Percentiles rank a stretch among this genome's conserved stretches.
phyloP scores from a whole-genome alignment of 2,797 vertebrate species.

The Myiotriccus ornatus region DNA sequence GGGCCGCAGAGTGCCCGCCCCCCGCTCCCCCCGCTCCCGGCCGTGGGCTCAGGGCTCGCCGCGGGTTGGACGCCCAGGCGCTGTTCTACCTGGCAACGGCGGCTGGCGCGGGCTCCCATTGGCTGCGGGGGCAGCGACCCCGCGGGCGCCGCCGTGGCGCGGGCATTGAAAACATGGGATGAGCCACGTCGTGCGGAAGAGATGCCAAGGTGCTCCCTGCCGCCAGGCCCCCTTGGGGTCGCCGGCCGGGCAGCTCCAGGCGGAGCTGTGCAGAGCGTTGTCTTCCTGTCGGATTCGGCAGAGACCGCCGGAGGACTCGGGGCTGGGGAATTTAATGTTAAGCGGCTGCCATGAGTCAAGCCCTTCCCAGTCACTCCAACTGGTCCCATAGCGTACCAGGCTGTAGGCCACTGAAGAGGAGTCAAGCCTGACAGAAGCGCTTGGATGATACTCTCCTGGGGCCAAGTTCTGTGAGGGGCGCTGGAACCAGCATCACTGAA shows the following conservation, averaged over 20 bases:
- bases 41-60: accelerated
- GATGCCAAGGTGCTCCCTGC: accelerated
- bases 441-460: too few species aligned
- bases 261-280: accelerated
- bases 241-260: accelerated
- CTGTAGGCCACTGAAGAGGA: background rate
- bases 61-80: accelerated
- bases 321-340: accelerated
- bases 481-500: background rate
- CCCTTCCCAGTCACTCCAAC: accelerated
- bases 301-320: accelerated
- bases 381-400: accelerated
- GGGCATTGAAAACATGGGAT: accelerated
- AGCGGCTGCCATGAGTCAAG: accelerated
- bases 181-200: accelerated
- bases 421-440: background rate
- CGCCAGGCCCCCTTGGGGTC: accelerated
- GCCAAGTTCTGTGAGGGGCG: background rate
- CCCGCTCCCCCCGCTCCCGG: accelerated
- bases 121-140: background rate
- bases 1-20: accelerated
- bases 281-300: accelerated
- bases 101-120: background rate
- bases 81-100: background rate
- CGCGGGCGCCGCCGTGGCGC: too few species aligned